Base-by-base conservation (phyloP, 2,113 vertebrate species). In the Ia io region DNA sequence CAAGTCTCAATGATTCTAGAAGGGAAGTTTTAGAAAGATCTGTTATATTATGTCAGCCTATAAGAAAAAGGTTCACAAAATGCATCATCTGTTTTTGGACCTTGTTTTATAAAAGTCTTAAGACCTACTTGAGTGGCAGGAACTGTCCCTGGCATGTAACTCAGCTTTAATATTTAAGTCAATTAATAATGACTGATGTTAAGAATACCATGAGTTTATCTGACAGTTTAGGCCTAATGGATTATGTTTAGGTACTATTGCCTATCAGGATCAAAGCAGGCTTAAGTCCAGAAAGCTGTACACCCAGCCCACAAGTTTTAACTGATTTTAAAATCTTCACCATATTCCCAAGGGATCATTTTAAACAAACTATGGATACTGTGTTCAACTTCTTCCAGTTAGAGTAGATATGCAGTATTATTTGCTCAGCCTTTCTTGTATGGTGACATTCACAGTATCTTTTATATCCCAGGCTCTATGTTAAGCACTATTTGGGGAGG, bases 1-100 rank as follows among this genome's bases (percentile, higher is more conserved):
- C 61, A 90, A 92, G 13, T 90, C 30, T 84, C 20, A 32, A 28
- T 69, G 74, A 65, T 94, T 93, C 35, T 61, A 65, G 70, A 95
- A 97, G 51, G 35, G 22, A 84, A 86, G 3, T 35, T 94, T 82
- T n/a, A 91, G n/a, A 84, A 77, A 80, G 56, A 69, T 65, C 13
- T 76, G 2, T 82, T 85, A 71, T 69, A 67, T 86, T 61, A 87
- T 61, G 25, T 70, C 23, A 42, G 6, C 9, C 76, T 84, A 22
- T 51, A 77, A 93, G 63, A 11, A 95, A 74, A 0, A 94, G 35
- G 8, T 65, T 96, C 25, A 78, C 14, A 28, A 76, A 80, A 74
- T 71, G 25, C 4, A 78, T 25, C 11, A 14, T 86, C 74, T 88
- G 12, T 59, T 85, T 90, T 47, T n/a, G 53, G 30, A 76, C 13